Base-by-base conservation (phyloP, 2,888 invertebrate species). In the Thymelicus acteon region DNA sequence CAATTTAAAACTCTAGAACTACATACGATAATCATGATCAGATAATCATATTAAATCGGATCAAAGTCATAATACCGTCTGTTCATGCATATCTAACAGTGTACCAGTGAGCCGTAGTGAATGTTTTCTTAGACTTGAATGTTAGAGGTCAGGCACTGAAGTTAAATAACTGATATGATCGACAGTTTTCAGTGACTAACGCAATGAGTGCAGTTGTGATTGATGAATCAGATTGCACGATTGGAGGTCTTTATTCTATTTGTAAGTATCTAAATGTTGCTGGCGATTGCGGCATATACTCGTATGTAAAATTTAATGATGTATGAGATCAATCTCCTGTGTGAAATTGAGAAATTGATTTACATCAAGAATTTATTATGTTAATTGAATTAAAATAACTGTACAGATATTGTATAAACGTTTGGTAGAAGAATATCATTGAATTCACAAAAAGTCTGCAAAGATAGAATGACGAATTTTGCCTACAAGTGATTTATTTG, bases 181-280 rank as follows among this genome's bases (percentile, higher is more conserved):
- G 63, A 64, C 58, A 64, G 64, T 58, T 70, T 69, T 69, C 63
- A 64, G 58, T 70, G 60, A 60, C 60, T 60, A 64, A 52, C 63
- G 37, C 64, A 70, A 70, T 52, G 40, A 64, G 70, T 52, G 63
- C 58, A 70, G 58, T 70, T 64, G 48, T 70, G 70, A 70, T 52
- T 70, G 64, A 70, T 70, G 64, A 70, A 70, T 70, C 64, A 58
- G 60, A 64, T 70, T 64, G 40, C 19, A 70, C 60, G 70, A 64
- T 58, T 63, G 15, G 65, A 44, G 57, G 65, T 10, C 44, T 65
- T 47, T 57, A 57, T 65, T 24, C 6, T 47, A 24, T 44, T 31
- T 57, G 40, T 44, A 52, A 57, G 19, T 52, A 52, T 63, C 31
- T 62, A 31, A 63, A 69, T 37, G 48, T 57, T 69, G 57, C 57